Evolutionary conservation across 2,797 vertebrate genomes (phyloP).

Genomic region (Bufotes viridis): DNA sequence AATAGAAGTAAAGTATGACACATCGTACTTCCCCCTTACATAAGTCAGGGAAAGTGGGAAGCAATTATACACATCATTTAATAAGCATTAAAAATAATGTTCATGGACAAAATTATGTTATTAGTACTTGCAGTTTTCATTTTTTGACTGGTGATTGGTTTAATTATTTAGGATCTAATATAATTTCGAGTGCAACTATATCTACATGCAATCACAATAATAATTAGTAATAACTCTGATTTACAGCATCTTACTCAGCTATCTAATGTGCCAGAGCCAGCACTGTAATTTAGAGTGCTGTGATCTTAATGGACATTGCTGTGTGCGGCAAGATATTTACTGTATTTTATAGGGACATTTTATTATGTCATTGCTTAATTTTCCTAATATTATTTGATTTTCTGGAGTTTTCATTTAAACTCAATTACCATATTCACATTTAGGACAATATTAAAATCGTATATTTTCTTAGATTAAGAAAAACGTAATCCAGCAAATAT

Average conservation of each 20-base stretch:
- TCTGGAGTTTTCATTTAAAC: neutral
- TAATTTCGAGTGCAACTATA: neutral
- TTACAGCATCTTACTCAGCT: neutral
- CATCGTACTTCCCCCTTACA: neutral
- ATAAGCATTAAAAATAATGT: slow-evolving; percentile 1
- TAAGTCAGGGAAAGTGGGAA: neutral
- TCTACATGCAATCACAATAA: neutral
- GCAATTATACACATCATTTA: neutral
- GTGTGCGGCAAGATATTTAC: neutral
- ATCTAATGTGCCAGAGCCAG: slow-evolving; percentile 6
- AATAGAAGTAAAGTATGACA: neutral
- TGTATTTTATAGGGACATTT: neutral
- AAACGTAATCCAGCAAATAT: neutral
- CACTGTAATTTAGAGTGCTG: neutral
- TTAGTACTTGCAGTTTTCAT: neutral
- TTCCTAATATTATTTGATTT: neutral
- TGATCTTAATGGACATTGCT: neutral
- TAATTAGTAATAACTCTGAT: slow-evolving; percentile 17
- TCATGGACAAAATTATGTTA: neutral
- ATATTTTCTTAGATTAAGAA: neutral
- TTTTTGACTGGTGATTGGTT: neutral
- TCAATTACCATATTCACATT: neutral
- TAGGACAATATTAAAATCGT: neutral
- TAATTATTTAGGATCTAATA: neutral
- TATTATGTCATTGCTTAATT: neutral